phyloP scores from a whole-genome alignment of 2,797 vertebrate genomes.

The Chloroceryle amazona region DNA sequence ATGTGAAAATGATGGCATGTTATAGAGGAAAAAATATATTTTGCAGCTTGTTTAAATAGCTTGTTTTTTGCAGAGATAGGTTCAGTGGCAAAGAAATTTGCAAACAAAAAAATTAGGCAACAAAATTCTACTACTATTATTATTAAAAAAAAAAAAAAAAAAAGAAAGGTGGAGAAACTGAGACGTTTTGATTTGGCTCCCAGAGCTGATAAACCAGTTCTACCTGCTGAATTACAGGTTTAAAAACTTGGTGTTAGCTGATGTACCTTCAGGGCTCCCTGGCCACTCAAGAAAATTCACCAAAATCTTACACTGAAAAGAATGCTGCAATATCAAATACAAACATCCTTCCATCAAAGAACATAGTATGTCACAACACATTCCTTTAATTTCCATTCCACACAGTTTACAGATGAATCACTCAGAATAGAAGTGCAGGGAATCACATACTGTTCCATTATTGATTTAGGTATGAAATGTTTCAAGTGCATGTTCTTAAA shows the following conservation, averaged over 20 bases:
- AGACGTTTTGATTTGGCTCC: not conserved
- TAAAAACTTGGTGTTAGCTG: not conserved
- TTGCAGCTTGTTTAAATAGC: not conserved
- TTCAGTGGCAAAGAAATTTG: not conserved
- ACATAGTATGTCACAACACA: not conserved
- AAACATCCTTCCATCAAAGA: not conserved
- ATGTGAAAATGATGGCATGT: not conserved
- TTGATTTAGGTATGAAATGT: constrained; percentile 42
- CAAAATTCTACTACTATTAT: not conserved
- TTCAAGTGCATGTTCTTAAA: constrained; percentile 51
- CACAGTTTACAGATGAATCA: not conserved
- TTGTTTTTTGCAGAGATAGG: not conserved
- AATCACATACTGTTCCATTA: constrained; percentile 26
- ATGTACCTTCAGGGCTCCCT: not conserved
- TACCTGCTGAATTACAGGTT: not conserved
- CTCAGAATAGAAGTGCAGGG: constrained; percentile 9
- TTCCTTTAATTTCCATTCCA: constrained; percentile 28
- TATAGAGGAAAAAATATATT: not conserved
- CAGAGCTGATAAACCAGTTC: constrained; percentile 12
- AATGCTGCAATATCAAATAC: constrained; percentile 7
- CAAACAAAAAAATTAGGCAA: not conserved
- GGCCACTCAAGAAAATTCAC: not conserved
- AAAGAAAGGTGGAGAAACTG: not conserved
- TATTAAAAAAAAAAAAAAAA: not conserved
- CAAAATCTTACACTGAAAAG: not conserved